Conservation (phyloP, 2,113 vertebrate genomes). For the Dolichotis patagonum region DNA sequence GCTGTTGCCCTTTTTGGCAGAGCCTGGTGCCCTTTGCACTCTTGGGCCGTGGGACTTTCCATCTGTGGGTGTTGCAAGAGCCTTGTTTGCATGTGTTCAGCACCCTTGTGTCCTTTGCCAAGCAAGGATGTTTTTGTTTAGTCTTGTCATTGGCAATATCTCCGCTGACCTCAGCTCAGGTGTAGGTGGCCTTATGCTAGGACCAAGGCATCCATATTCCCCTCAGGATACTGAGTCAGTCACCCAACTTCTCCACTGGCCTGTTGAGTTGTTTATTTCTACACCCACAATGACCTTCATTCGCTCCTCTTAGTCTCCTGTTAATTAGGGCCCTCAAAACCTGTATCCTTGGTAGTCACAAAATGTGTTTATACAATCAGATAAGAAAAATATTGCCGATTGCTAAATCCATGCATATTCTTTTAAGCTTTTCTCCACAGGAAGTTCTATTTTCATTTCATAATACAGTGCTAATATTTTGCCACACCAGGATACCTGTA, state of each 20-base stretch:
- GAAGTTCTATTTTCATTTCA: neutral
- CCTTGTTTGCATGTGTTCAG: neutral
- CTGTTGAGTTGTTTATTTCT: neutral
- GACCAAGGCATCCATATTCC: neutral
- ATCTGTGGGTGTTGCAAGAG: neutral
- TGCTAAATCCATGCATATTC: neutral
- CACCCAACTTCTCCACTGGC: neutral
- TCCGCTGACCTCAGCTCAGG: neutral
- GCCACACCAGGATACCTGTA: neutral
- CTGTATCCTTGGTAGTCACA: neutral
- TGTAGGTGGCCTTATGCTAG: neutral
- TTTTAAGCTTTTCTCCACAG: slow-evolving; percentile 5
- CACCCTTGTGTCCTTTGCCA: neutral
- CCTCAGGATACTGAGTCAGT: neutral
- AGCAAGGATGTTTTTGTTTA: neutral
- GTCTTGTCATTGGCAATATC: neutral
- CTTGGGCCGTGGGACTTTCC: neutral
- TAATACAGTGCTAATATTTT: neutral
- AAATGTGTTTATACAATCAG: neutral
- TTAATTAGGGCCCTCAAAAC: slow-evolving; percentile 20
- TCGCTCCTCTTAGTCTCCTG: neutral
- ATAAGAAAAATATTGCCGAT: neutral
- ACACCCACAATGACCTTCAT: neutral
- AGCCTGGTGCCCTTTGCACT: neutral
- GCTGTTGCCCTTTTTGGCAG: neutral